Evolutionary conservation across 2,113 vertebrate genomes (phyloP).

Genomic region (Austrofundulus limnaeus): DNA sequence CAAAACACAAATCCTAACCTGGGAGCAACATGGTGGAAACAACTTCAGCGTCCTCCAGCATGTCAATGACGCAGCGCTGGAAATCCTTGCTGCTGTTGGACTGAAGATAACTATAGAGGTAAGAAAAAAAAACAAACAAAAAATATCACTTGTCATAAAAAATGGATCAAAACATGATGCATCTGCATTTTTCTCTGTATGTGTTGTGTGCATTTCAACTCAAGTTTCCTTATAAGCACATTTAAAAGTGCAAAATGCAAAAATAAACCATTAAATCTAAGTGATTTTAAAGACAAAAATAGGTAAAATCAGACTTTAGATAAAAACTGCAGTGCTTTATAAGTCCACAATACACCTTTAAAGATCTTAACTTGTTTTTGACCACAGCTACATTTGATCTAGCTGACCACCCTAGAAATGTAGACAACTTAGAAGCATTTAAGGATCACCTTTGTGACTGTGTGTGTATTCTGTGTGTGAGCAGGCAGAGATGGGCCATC

Average conservation of each 20-base stretch:
- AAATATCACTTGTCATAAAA: background rate
- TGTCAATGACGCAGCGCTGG: slow-evolving; percentile 86
- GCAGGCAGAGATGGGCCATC: slow-evolving; percentile 61
- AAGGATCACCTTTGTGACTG: no score
- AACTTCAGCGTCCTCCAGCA: slow-evolving; percentile 88
- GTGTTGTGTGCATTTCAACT: background rate
- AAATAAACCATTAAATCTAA: no score
- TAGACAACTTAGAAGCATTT: no score
- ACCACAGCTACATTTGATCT: no score
- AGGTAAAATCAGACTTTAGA: no score
- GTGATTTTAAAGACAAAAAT: no score
- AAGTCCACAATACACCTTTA: no score
- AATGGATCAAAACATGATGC: background rate
- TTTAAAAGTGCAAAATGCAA: no score
- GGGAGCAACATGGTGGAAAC: slow-evolving; percentile 93
- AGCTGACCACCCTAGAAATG: no score
- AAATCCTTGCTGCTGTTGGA: slow-evolving; percentile 88
- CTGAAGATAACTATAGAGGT: slow-evolving; percentile 85
- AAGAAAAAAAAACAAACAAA: background rate
- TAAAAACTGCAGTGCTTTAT: no score
- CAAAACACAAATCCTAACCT: slow-evolving; percentile 72
- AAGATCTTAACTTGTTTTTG: no score
- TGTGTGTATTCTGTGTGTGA: slow-evolving; percentile 3
- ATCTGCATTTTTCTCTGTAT: no score
- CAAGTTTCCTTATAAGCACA: background rate